Percentiles rank a stretch among this genome's conserved stretches.
These are phyloP conservation scores for Oreocharis arfaki DNA, from an alignment of 2,113 vertebrate species.

Conservation along the genomic window DNA sequence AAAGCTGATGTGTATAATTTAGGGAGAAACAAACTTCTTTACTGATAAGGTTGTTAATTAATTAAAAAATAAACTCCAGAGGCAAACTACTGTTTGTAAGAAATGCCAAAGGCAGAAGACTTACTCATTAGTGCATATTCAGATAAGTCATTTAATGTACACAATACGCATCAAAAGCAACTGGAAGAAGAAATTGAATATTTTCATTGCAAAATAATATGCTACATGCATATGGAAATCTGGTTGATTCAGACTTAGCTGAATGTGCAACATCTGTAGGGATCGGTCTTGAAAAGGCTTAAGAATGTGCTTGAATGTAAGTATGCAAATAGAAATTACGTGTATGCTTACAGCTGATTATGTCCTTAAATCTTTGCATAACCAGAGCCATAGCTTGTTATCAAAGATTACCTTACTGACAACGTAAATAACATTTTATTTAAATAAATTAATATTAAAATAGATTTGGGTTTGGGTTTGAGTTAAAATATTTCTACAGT, in stretches of 20 bases:
- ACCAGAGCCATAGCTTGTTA: not conserved
- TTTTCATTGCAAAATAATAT: constrained; percentile 42
- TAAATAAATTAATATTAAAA: not conserved
- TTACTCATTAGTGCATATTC: constrained; percentile 2
- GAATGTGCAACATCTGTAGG: not conserved
- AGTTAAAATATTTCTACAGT: not conserved
- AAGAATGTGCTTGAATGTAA: not conserved
- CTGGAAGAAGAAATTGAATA: not conserved
- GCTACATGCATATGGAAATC: not conserved
- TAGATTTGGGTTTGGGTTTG: not conserved
- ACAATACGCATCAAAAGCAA: constrained; percentile 11
- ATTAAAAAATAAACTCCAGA: not conserved
- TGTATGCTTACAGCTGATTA: not conserved
- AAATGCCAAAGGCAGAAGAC: not conserved
- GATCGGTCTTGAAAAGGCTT: not conserved
- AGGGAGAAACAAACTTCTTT: not conserved
- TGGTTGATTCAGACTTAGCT: not conserved
- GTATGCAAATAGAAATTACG: not conserved
- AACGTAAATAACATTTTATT: not conserved
- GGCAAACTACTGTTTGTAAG: not conserved
- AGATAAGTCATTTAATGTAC: constrained; percentile 20
- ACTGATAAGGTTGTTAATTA: not conserved
- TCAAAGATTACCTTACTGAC: not conserved
- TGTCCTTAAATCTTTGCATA: not conserved
- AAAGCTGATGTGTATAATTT: not conserved